These are phyloP conservation scores for Cylas formicarius DNA, from an alignment of 1,140 invertebrate genomes.

Conservation along the genomic window DNA sequence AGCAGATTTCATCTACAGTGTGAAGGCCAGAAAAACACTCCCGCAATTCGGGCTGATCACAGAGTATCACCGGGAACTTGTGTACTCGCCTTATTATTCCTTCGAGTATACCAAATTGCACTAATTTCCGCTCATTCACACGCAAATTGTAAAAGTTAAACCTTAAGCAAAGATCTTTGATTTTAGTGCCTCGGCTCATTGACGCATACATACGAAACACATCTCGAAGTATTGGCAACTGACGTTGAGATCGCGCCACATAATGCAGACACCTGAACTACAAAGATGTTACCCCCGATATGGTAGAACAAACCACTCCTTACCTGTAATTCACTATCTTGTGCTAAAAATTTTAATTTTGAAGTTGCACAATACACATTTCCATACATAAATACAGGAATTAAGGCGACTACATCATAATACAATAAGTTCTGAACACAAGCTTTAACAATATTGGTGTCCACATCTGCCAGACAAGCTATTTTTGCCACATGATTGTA, in stretches of 20 bases:
- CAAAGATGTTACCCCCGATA: too few species aligned
- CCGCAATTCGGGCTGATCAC: constrained; percentile 45
- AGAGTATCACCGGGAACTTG: constrained; percentile 61
- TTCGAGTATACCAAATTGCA: constrained; percentile 85
- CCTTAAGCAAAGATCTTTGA: constrained; percentile 76
- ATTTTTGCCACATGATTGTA: constrained; percentile 85
- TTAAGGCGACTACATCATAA: constrained; percentile 64
- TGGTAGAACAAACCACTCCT: constrained; percentile 2
- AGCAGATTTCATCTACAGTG: constrained; percentile 85
- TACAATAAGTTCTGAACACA: constrained; percentile 90
- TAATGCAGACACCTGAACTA: constrained; percentile 34
- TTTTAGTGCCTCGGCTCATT: constrained; percentile 77
- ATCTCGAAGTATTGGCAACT: constrained; percentile 61
- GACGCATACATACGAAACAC: constrained; percentile 75
- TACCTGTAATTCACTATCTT: constrained; percentile 53
- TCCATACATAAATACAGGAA: constrained; percentile 89
- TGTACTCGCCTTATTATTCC: constrained; percentile 77
- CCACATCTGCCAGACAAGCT: constrained; percentile 77
- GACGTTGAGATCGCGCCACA: constrained; percentile 37
- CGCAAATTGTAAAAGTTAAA: constrained; percentile 64
- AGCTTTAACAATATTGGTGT: constrained; percentile 88
- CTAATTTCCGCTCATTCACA: constrained; percentile 78
- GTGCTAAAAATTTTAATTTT: constrained; percentile 65
- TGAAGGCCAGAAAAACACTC: constrained; percentile 72
- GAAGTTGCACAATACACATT: constrained; percentile 87